Evolutionary conservation across 1,140 invertebrate species (phyloP), one percentile per base, ranked within the genome.

Genomic region (Neodiprion fabricii): DNA sequence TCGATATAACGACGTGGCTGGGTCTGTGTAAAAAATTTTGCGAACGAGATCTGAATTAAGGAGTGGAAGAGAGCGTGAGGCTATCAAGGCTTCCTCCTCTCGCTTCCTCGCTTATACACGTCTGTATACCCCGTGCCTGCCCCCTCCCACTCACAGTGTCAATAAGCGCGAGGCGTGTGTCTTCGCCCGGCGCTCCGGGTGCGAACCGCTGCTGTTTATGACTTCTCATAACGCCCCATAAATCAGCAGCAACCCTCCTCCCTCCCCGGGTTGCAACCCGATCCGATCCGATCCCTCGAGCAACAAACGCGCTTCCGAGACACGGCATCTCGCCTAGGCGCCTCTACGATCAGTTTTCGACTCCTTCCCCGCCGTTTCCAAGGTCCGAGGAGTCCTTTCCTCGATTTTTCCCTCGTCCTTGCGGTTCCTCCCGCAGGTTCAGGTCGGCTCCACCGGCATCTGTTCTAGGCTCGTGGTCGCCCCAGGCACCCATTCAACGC

Each of bases 201-300:
- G 74, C 74, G 76, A 77, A 82, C 85, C 83, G 83, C 82, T 86
- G 84, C 83, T 86, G 85, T 87, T 87, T 87, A 87, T 86, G 86
- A 85, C 84, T 84, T 82, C 84, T 86, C 82, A 86, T 86, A 87
- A 85, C 85, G 83, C 81, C 79, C 84, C 83, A 87, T 87, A 87
- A 87, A 87, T 87, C 86, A 87, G 84, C 82, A 83, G 61, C 47
- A 50, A 53, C 76, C 76, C 78, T 77, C 74, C 74, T 75, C 17
- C 66, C 17, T 48, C 40, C 14, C 11, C 21, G n/a, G 8, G 1
- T 12, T 21, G 66, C 12, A 17, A 11, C 50, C 67, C 17, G 61
- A 69, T 65, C 69, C 17, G 61, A 69, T 65, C 69, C 12, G 53
- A 71, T 49, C 47, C 72, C n/a, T 8, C n/a, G 17, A 48, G 21